These are phyloP conservation scores for Sula dactylatra DNA, from an alignment of 2,113 vertebrate species.

Conservation along the genomic window DNA sequence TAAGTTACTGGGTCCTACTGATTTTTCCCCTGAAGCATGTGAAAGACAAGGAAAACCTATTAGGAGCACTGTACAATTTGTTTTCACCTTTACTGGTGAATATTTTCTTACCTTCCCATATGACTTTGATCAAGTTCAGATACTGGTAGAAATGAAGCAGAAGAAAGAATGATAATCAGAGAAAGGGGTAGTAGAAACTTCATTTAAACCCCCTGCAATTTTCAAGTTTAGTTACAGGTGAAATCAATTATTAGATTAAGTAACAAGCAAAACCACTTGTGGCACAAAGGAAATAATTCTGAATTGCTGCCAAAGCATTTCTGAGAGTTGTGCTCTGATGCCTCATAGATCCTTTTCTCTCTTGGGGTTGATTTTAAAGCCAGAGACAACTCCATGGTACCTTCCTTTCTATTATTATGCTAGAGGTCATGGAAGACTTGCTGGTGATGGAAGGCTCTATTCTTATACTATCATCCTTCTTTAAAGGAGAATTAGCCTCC, in stretches of 20 bases:
- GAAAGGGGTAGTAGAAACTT: not conserved
- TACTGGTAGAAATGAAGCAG: not conserved
- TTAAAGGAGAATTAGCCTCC: not conserved
- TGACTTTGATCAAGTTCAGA: not conserved
- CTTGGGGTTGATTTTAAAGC: not conserved
- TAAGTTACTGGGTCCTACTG: not conserved
- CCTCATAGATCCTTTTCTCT: not conserved
- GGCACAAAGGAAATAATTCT: not conserved
- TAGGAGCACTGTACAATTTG: not conserved
- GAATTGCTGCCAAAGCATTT: not conserved
- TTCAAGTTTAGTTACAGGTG: not conserved
- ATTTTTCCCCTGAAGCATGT: not conserved
- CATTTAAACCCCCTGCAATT: not conserved
- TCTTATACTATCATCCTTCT: not conserved
- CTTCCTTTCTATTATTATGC: not conserved
- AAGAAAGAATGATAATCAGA: not conserved
- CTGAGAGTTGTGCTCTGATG: not conserved
- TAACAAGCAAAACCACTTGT: not conserved
- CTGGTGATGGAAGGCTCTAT: not conserved
- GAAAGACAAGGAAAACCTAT: not conserved
- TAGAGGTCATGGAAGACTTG: not conserved
- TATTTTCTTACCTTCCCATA: not conserved
- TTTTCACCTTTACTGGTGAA: not conserved
- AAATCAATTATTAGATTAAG: not conserved
- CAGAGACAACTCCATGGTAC: not conserved